phyloP scores from a whole-genome alignment of 2,888 invertebrate species.

The Drosophila falleni region DNA sequence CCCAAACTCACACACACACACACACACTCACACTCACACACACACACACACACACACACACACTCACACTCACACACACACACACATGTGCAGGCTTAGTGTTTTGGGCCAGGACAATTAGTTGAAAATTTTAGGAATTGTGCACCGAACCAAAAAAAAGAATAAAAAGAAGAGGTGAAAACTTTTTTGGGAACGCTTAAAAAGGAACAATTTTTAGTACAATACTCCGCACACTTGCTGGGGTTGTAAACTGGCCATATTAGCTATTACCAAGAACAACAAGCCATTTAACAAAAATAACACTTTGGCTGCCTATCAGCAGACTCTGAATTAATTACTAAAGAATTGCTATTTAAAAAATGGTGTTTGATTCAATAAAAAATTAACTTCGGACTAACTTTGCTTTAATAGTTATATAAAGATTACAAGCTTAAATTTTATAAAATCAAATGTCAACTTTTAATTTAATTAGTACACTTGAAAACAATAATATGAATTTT shows the following conservation, averaged over 20 bases:
- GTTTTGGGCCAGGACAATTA: slow-evolving; percentile 45
- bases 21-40: slow-evolving; percentile 14
- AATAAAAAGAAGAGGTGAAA: slow-evolving; percentile 11
- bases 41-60: slow-evolving; percentile 4
- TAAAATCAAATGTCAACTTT: too few relatives aligned
- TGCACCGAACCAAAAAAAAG: slow-evolving; percentile 13
- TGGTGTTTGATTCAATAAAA: not conserved
- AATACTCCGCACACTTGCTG: slow-evolving; percentile 5
- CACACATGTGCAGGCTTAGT: slow-evolving; percentile 1
- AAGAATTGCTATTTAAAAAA: too few relatives aligned
- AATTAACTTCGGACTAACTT: not conserved
- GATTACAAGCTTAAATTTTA: too few relatives aligned
- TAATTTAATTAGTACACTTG: too few relatives aligned
- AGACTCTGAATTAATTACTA: not conserved
- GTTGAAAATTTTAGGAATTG: slow-evolving; percentile 27
- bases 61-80: slow-evolving; percentile 2
- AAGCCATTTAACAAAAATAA: not conserved
- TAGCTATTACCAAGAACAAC: slow-evolving; percentile 2
- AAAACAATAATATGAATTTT: too few relatives aligned
- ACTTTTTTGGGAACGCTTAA: slow-evolving; percentile 18
- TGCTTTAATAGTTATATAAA: too few relatives aligned
- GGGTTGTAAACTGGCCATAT: not conserved
- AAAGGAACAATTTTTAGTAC: slow-evolving; percentile 17
- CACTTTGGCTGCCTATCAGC: too few relatives aligned
- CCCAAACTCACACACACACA: slow-evolving; percentile 24